Evolutionary conservation across 2,113 vertebrate species (phyloP).

Genomic region (Fregetta grallaria): DNA sequence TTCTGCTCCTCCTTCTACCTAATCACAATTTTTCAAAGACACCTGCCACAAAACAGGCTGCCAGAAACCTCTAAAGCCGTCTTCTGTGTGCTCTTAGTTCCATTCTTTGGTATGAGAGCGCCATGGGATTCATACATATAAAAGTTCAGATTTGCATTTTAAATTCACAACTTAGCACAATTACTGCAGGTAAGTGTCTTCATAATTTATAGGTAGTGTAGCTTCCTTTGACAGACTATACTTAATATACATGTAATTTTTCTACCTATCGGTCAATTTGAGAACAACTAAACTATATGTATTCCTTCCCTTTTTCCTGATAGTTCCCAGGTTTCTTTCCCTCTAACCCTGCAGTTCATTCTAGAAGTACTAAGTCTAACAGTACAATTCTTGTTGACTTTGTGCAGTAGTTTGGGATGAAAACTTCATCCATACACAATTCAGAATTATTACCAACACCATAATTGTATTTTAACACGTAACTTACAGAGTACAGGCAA

Average conservation of each 20-base stretch:
- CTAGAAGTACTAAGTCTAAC: neutral
- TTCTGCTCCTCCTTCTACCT: neutral
- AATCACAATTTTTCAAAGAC: neutral
- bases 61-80: neutral
- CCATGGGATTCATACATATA: accelerated
- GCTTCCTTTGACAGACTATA: neutral
- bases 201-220: neutral
- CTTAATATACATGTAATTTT: neutral
- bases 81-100: neutral
- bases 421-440: neutral
- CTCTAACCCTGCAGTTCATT: neutral
- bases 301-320: neutral
- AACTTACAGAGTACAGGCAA: neutral
- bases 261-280: neutral
- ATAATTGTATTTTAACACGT: neutral
- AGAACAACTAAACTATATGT: neutral
- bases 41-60: neutral
- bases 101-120: accelerated
- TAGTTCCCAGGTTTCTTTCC: neutral
- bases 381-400: neutral
- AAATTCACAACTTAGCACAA: neutral
- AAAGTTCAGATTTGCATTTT: neutral
- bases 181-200: neutral
- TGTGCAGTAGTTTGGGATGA: neutral
- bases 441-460: too few species aligned